A percentile compares a stretch with the other conserved stretches of the same genome.
These are phyloP conservation scores for Squalus acanthias DNA, from an alignment of 2,797 vertebrate genomes.

Conservation along the genomic window DNA sequence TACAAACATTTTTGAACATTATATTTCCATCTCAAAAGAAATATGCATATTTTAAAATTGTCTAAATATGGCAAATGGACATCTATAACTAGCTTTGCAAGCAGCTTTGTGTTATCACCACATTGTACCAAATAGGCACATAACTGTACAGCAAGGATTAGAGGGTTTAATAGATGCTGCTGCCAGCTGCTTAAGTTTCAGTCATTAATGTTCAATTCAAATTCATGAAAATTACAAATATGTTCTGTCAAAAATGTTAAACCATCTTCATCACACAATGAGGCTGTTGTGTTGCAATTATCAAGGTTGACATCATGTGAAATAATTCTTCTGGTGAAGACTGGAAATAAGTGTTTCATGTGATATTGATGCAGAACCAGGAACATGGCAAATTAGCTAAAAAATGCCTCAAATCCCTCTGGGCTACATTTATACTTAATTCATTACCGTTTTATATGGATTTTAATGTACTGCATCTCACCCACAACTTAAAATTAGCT, in stretches of 20 bases:
- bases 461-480: not conserved
- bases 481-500: not conserved
- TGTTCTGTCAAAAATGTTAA: not conserved
- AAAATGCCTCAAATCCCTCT: not conserved
- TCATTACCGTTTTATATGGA: not conserved
- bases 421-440: not conserved
- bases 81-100: not conserved
- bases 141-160: not conserved
- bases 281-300: not conserved
- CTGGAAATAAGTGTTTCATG: not conserved
- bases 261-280: not conserved
- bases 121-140: constrained; percentile 15
- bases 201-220: not conserved
- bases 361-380: not conserved
- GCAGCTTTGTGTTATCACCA: not conserved
- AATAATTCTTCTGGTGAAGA: not conserved
- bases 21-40: not conserved
- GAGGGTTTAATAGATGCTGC: not conserved
- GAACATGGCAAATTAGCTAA: not conserved
- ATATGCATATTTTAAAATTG: not conserved
- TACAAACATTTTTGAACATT: not conserved
- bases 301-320: not conserved
- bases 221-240: not conserved
- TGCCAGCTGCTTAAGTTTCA: not conserved
- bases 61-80: not conserved